phyloP scores from a whole-genome alignment of 1,140 invertebrate species.

The Drosophila subpulchrella region DNA sequence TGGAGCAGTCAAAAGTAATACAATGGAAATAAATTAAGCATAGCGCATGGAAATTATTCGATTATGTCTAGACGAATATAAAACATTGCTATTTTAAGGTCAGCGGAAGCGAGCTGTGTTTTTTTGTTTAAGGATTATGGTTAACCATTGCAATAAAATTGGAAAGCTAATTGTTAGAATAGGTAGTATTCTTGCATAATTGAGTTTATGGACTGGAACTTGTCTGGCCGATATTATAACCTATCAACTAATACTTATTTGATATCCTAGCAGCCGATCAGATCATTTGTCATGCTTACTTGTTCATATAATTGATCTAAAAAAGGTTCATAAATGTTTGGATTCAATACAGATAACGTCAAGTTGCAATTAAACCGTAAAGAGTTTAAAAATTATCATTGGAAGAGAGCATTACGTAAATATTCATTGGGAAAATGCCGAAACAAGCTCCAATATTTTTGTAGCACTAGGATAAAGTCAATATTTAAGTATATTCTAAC shows the following conservation, averaged over 20 bases:
- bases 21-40: slow-evolving; percentile 55
- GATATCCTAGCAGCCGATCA: slow-evolving; percentile 26
- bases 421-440: slow-evolving; percentile 19
- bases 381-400: slow-evolving; percentile 26
- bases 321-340: slow-evolving; percentile 1
- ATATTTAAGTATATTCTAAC: slow-evolving; percentile 37
- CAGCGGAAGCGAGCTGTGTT: slow-evolving; percentile 30
- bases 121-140: slow-evolving; percentile 5
- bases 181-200: slow-evolving; percentile 6
- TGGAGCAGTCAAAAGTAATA: slow-evolving; percentile 39
- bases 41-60: slow-evolving; percentile 57
- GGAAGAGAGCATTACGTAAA: slow-evolving; percentile 48
- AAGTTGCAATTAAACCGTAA: slow-evolving; percentile 11
- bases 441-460: slow-evolving; percentile 12
- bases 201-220: slow-evolving; percentile 30
- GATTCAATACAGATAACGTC: slow-evolving; percentile 30
- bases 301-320: slow-evolving; percentile 23
- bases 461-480: slow-evolving; percentile 26
- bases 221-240: slow-evolving; percentile 7
- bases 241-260: slow-evolving; percentile 31
- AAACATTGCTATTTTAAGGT: slow-evolving; percentile 26
- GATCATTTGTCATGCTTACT: slow-evolving; percentile 37
- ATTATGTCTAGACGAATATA: slow-evolving; percentile 55
- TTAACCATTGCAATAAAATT: slow-evolving; percentile 13
- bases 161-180: background rate